phyloP scores from a whole-genome alignment of 2,113 vertebrate species.

The Picathartes gymnocephalus region DNA sequence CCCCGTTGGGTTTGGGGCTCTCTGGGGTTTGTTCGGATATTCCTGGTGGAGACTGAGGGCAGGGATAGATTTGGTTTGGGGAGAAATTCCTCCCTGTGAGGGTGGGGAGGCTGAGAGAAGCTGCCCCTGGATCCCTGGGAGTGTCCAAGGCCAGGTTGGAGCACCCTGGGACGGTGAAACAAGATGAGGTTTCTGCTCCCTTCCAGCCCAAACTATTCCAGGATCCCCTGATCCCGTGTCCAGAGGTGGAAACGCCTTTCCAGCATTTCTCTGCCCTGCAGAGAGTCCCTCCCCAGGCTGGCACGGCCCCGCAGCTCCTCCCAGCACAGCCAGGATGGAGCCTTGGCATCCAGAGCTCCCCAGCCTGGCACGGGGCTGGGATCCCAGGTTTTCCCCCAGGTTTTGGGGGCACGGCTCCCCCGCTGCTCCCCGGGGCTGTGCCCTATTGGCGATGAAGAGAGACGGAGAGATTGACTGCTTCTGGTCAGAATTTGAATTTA shows the following conservation, averaged over 20 bases:
- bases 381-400: fast-evolving
- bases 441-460: too few species aligned
- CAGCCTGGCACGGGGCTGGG: not conserved
- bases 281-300: not conserved
- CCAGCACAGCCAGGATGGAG: fast-evolving
- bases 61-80: fast-evolving
- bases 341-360: not conserved
- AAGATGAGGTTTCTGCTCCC: not conserved
- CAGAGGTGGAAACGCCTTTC: not conserved
- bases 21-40: fast-evolving
- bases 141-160: not conserved
- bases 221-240: fast-evolving
- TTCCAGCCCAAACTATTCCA: not conserved
- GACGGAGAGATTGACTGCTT: too few species aligned
- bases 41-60: not conserved
- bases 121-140: not conserved
- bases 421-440: not conserved
- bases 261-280: not conserved
- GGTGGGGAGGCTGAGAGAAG: not conserved
- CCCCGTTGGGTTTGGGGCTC: fast-evolving
- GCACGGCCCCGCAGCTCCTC: not conserved
- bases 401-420: not conserved
- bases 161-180: not conserved
- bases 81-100: not conserved
- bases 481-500: too few species aligned